phyloP scores from a whole-genome alignment of 2,113 vertebrate genomes.

The Theristicus caerulescens region DNA sequence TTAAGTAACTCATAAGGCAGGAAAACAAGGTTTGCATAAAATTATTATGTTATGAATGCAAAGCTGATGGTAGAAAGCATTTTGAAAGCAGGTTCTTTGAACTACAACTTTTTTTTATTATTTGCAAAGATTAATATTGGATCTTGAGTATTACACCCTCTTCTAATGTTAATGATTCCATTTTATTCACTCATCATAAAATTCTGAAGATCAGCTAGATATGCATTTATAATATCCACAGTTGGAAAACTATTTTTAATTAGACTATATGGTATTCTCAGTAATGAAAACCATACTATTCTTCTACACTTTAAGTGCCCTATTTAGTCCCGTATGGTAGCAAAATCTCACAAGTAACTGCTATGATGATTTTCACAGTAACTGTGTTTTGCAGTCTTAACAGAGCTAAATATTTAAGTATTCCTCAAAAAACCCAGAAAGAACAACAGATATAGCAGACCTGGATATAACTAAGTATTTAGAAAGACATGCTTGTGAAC shows the following conservation, averaged over 20 bases:
- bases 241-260: constrained; percentile 1
- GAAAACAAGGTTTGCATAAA: constrained; percentile 65
- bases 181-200: background rate
- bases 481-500: background rate
- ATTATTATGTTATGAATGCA: constrained; percentile 50
- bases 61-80: constrained; percentile 44
- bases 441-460: background rate
- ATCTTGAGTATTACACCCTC: background rate
- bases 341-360: background rate
- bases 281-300: background rate
- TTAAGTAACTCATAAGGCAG: constrained; percentile 64
- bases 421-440: background rate
- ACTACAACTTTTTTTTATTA: background rate
- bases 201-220: background rate
- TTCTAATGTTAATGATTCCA: background rate
- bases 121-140: constrained; percentile 27
- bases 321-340: background rate
- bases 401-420: background rate
- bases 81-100: constrained; percentile 36
- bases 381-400: background rate
- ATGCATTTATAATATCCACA: background rate
- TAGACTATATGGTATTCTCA: background rate
- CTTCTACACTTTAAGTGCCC: background rate
- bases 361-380: background rate
- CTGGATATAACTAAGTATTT: background rate